Base-by-base conservation (phyloP, 2,888 invertebrate genomes). In the Melinaea menophilus region DNA sequence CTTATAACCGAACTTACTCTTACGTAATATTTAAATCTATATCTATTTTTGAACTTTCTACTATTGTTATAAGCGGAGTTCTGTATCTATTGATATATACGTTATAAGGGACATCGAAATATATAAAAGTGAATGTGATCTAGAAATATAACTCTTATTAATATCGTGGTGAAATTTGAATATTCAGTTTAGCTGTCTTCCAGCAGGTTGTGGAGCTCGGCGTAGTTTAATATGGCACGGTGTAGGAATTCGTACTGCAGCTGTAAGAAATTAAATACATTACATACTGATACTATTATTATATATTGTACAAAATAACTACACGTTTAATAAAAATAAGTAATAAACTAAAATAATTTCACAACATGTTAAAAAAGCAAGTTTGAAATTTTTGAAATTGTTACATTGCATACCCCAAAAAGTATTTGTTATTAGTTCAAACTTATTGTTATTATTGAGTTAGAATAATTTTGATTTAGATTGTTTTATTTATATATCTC, bases 241-340 rank as follows among this genome's bases (percentile, higher is more conserved):
- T 97, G 96, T 77, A 97, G 92, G 91, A 97, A 97, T 92, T 97
- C 97, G 89, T 97, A 97, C 91, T 97, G 97, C 85, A 95, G 94
- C 97, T 97, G 91, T 41, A 92, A 92, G 71, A 64, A 57, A 65
- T 59, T 69, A 46, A 58, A 51, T 48, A 22, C 4, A 3, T 47
- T 47, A 47, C n/a, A 4, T 47, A 11, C 4, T 47, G 22, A 22
- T 22, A 22, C 1, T 22, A 22, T 22, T 22, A 22, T 22, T 22
- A 22, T 22, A 22, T 22, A 22, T 22, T 22, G 22, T 22, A 22
- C 22, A 22, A 22, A 22, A 22, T 22, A 22, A 22, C 22, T 22
- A 22, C 22, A 22, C 22, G 22, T 22, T 22, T 1, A 22, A 22
- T 1, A 22, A 22, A 22, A 22, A 22, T 22, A 22, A 22, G 22